Conservation (phyloP, 1,140 invertebrate species). For the Rhagoletis zephyria region DNA sequence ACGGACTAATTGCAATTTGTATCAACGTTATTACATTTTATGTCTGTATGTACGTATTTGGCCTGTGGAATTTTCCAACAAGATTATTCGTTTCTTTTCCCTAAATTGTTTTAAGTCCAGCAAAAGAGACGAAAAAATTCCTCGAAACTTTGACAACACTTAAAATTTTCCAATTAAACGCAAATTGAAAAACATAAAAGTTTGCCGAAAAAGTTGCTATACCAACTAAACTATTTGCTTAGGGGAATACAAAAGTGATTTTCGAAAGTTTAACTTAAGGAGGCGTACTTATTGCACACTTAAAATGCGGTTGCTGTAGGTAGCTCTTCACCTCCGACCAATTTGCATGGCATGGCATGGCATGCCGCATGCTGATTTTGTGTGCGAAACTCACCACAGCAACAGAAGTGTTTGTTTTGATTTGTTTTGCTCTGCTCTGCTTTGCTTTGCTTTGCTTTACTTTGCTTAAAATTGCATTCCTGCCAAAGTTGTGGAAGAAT, state of each 20-base stretch:
- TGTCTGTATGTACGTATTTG: no score
- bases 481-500: neutral
- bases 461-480: neutral
- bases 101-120: neutral
- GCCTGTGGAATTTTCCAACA: no score
- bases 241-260: neutral
- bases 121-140: neutral
- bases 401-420: neutral
- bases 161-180: neutral
- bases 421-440: neutral
- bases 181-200: neutral
- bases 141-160: neutral
- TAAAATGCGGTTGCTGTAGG: neutral
- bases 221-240: neutral
- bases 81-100: neutral
- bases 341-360: no score
- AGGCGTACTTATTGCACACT: neutral
- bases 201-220: neutral
- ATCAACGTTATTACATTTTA: no score
- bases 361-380: no score
- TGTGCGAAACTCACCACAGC: neutral
- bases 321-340: no score
- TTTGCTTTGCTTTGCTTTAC: neutral
- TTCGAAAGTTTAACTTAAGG: neutral
- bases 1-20: no score